Evolutionary conservation across 1,140 invertebrate genomes (phyloP).

Genomic region (Octopus bimaculoides): DNA sequence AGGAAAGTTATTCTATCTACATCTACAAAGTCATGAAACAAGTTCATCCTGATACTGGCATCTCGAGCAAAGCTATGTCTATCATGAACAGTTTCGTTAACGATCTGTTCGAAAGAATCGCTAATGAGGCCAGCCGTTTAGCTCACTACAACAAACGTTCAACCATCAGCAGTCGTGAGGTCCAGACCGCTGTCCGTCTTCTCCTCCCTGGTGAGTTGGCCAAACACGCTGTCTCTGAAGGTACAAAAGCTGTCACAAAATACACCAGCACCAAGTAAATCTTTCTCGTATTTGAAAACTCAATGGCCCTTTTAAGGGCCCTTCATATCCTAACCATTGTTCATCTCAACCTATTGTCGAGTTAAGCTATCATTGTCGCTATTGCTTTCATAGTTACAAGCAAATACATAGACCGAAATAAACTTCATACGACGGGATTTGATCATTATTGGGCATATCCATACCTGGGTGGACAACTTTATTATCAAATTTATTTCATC

Average conservation of each 20-base stretch:
- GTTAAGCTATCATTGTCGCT: too few species aligned
- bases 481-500: too few species aligned
- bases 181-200: slow-evolving; percentile 64
- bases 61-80: slow-evolving; percentile 60
- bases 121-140: slow-evolving; percentile 48
- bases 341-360: too few species aligned
- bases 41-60: slow-evolving; percentile 70
- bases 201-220: slow-evolving; percentile 65
- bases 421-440: too few species aligned
- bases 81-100: slow-evolving; percentile 58
- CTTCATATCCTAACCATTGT: too few species aligned
- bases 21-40: slow-evolving; percentile 72
- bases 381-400: too few species aligned
- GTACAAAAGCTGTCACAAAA: slow-evolving; percentile 65
- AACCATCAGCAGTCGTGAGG: slow-evolving; percentile 62
- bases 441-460: too few species aligned
- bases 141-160: slow-evolving; percentile 54
- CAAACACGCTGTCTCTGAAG: slow-evolving; percentile 64
- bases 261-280: slow-evolving; percentile 39
- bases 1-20: slow-evolving; percentile 71
- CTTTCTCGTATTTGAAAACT: too few species aligned
- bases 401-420: too few species aligned
- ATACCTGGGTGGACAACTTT: too few species aligned
- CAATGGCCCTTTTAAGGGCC: too few species aligned
- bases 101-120: slow-evolving; percentile 58